Evolutionary conservation across 1,140 invertebrate species (phyloP).

Genomic region (Mamestra configurata): DNA sequence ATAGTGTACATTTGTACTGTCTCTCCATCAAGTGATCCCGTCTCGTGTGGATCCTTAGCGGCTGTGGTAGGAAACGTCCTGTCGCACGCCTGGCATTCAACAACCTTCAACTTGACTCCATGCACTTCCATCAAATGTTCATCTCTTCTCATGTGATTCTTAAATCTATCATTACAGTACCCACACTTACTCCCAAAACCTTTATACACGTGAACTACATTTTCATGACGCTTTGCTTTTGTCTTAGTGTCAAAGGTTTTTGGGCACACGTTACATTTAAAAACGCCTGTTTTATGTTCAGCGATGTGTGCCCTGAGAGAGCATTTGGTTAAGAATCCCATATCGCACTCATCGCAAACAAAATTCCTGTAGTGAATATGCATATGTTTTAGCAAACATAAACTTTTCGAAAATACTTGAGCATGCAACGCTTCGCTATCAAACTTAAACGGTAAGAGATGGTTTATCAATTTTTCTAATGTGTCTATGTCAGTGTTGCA

Average conservation of each 20-base stretch:
- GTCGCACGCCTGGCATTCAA: no score
- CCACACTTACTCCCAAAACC: no score
- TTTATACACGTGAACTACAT: background rate
- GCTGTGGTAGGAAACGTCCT: no score
- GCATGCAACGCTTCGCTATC: constrained; percentile 63
- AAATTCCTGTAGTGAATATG: constrained; percentile 74
- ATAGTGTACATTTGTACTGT: no score
- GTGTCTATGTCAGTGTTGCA: constrained; percentile 47
- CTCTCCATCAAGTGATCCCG: no score
- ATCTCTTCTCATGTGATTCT: no score
- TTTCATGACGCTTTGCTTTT: constrained; percentile 67
- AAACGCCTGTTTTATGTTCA: constrained; percentile 66
- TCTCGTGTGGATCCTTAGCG: no score
- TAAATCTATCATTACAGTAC: no score
- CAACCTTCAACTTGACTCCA: no score
- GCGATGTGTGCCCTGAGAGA: constrained; percentile 62
- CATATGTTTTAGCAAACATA: constrained; percentile 70
- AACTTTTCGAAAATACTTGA: constrained; percentile 68
- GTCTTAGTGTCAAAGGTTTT: constrained; percentile 65
- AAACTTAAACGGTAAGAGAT: constrained; percentile 75
- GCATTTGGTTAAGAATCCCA: constrained; percentile 66
- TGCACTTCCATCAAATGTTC: no score
- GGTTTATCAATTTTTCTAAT: constrained; percentile 59
- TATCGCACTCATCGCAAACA: constrained; percentile 69
- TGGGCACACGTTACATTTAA: constrained; percentile 65